Base-by-base conservation (phyloP, 2,888 invertebrate genomes). In the Cheilosia scutellata region DNA sequence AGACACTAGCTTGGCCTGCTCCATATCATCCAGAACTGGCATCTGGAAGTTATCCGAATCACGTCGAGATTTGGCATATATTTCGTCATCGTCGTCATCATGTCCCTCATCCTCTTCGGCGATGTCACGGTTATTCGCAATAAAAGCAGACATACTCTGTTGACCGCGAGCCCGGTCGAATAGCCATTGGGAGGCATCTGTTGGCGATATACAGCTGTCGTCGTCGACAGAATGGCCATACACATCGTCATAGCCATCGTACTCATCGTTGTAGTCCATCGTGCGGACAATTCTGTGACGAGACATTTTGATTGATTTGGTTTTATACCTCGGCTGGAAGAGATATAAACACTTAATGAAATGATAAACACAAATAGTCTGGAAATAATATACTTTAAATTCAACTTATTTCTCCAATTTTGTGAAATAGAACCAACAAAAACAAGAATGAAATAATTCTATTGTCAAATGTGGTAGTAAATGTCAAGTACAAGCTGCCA, bases 141-240 rank as follows among this genome's bases (percentile, higher is more conserved):
- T 93, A 90, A 96, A 97, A 11, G 95, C 94, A 13, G 96, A 95
- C 90, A 97, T 95, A 88, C 95, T 95, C 82, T 95, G 95, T 89
- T 95, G 95, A 70, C 95, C 95, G 47, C 95, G 94, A 87, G 95
- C 95, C 55, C 98, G 94, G 90, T 98, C 97, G 90, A 95, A 98
- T 90, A 98, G 94, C 93, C 97, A 98, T 90, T 96, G 96, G 80
- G 95, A 94, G 47, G 95, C 94, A 93, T 97, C 97, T 90, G 96
- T 96, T 2, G 98, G 98, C 13, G 98, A 98, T 89, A 98, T 95
- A 90, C 96, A 96, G 92, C 95, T 96, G 91, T 98, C 98, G 90
- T 98, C 98, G 92, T 98, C 98, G 51, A 98, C 96, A 2, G 98
- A 98, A 92, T 97, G 97, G 11, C 98, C 98, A 91, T 98, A 98